phyloP scores from a whole-genome alignment of 2,113 vertebrate species.

The human (Homo sapiens) region DNA sequence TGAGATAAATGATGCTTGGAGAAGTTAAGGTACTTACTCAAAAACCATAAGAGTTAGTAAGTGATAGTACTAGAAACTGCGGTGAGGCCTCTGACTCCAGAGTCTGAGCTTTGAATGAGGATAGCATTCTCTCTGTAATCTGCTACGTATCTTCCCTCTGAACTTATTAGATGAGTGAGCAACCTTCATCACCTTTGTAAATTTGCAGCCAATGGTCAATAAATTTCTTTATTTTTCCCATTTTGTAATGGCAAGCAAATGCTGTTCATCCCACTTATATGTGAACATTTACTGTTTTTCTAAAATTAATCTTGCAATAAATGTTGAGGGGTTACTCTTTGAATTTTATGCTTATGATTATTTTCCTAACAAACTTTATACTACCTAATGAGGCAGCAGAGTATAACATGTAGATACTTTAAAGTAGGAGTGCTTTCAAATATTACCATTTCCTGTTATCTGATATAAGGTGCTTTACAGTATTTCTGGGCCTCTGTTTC shows the following conservation, averaged over 20 bases:
- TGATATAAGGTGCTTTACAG: neutral
- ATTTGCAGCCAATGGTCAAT: neutral
- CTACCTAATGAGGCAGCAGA: neutral
- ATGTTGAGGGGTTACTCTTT: neutral
- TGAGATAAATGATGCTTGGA: neutral
- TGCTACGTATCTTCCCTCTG: neutral
- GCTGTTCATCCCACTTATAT: neutral
- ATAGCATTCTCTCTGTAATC: neutral
- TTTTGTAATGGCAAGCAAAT: neutral
- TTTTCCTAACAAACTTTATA: neutral
- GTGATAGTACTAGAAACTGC: neutral
- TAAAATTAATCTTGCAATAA: neutral
- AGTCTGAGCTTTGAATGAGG: neutral
- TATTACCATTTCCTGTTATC: neutral
- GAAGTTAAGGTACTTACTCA: neutral
- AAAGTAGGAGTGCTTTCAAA: neutral
- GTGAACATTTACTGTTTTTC: neutral
- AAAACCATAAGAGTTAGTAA: neutral
- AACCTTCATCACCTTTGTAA: neutral
- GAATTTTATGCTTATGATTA: neutral
- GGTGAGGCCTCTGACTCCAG: neutral
- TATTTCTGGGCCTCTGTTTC: neutral
- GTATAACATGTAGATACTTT: neutral
- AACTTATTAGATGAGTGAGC: neutral
- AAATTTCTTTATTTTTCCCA: neutral